Conservation (phyloP, 1,140 invertebrate genomes). For the Lepidurus arcticus region DNA sequence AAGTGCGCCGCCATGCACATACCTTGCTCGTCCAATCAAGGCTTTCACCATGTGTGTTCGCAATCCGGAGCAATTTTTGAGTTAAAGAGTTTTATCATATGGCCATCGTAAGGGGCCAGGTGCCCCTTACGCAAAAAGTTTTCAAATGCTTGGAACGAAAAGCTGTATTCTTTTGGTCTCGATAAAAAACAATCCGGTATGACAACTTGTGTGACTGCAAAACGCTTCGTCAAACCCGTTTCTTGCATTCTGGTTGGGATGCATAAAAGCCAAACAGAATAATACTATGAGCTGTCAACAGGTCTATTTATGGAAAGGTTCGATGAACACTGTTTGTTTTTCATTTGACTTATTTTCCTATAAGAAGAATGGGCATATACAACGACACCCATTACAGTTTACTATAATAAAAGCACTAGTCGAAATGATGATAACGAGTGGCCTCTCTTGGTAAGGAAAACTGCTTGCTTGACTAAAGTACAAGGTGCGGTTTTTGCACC, state of each 20-base stretch:
- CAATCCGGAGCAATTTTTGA: too few species aligned
- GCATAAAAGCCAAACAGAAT: not conserved
- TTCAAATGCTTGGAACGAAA: not conserved
- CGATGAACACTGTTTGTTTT: not conserved
- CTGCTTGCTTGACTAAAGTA: not conserved
- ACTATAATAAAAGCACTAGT: not conserved
- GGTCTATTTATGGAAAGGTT: not conserved
- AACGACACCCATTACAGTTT: not conserved
- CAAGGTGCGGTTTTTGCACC: not conserved
- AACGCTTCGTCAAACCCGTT: not conserved
- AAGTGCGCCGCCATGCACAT: too few species aligned
- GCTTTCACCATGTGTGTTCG: too few species aligned
- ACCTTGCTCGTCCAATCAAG: too few species aligned
- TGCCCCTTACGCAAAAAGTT: too few species aligned
- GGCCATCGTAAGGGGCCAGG: too few species aligned
- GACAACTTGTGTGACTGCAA: not conserved
- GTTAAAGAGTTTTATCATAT: too few species aligned
- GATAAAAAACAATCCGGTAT: not conserved
- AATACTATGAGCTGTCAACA: not conserved
- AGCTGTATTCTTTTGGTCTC: not conserved
- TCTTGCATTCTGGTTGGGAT: not conserved
- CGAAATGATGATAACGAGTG: not conserved
- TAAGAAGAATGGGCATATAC: not conserved
- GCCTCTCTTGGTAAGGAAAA: not conserved
- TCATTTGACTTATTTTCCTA: not conserved